Evolutionary conservation across 2,888 invertebrate species (phyloP).

Genomic region (Philaethria dido): DNA sequence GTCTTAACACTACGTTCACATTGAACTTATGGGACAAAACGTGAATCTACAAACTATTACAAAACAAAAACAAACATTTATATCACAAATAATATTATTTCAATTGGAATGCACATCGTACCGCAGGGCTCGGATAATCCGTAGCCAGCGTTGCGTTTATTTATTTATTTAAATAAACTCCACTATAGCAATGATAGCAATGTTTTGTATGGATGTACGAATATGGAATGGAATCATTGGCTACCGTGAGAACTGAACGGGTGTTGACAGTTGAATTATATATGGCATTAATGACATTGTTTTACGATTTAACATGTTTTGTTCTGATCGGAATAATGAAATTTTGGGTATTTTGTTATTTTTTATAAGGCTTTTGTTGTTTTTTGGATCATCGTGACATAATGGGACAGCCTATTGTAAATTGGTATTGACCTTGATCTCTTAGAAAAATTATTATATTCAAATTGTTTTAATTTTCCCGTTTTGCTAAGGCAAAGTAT

Average conservation of each 20-base stretch:
- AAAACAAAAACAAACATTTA: constrained; percentile 15
- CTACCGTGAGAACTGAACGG: constrained; percentile 39
- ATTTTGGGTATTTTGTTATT: not conserved
- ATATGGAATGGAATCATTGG: constrained; percentile 50
- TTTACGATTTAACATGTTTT: constrained; percentile 35
- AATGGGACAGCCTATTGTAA: too few relatives aligned
- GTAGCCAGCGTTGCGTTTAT: constrained; percentile 31
- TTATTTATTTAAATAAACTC: constrained; percentile 41
- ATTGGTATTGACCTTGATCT: too few relatives aligned
- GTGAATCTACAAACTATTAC: not conserved
- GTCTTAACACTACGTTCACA: too few relatives aligned
- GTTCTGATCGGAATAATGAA: not conserved
- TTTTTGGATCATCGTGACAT: too few relatives aligned
- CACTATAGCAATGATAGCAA: constrained; percentile 38
- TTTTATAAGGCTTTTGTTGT: too few relatives aligned
- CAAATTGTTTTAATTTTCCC: too few relatives aligned
- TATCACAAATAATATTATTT: constrained; percentile 32
- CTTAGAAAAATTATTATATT: too few relatives aligned
- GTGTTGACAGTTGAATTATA: constrained; percentile 47
- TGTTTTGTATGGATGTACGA: constrained; percentile 45
- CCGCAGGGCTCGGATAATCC: constrained; percentile 33
- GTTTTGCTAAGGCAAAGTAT: too few relatives aligned
- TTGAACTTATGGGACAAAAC: too few relatives aligned
- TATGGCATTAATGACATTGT: constrained; percentile 33
- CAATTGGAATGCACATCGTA: constrained; percentile 33